Evolutionary conservation across 1,140 invertebrate genomes (phyloP).

Genomic region (Centruroides sculpturatus): DNA sequence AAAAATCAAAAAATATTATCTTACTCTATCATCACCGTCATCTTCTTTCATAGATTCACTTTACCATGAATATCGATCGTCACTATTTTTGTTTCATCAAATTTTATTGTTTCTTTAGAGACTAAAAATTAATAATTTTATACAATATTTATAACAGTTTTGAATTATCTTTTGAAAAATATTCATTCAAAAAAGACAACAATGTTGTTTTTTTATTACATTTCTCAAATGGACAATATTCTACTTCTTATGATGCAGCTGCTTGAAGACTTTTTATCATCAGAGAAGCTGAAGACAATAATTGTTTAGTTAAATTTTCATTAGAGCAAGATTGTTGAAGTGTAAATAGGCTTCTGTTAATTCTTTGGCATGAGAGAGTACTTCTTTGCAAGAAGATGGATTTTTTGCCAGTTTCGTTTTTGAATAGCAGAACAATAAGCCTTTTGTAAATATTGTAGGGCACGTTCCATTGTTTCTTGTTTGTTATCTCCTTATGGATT

Average conservation of each 20-base stretch:
- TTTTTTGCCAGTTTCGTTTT: constrained; percentile 42
- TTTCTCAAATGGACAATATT: no score
- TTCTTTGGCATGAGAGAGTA: constrained; percentile 18
- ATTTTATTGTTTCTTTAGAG: no score
- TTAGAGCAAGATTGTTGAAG: neutral
- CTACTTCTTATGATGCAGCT: neutral
- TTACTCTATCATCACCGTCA: no score
- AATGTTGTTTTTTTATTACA: no score
- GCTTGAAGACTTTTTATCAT: constrained; percentile 3
- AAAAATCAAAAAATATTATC: no score
- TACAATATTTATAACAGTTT: no score
- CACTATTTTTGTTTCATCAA: no score
- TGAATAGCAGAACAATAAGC: constrained; percentile 34
- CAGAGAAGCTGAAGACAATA: constrained; percentile 5
- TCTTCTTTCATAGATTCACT: no score
- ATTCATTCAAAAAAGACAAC: no score
- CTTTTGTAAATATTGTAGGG: constrained; percentile 39
- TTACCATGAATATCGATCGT: no score
- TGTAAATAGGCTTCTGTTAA: constrained; percentile 25
- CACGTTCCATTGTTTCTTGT: constrained; percentile 29
- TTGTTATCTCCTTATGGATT: constrained; percentile 22
- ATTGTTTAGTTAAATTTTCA: neutral
- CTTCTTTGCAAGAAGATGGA: constrained; percentile 17
- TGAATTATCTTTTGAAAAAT: no score
- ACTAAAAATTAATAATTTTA: no score